phyloP scores from a whole-genome alignment of 1,140 invertebrate species.

The Aplysia californica region DNA sequence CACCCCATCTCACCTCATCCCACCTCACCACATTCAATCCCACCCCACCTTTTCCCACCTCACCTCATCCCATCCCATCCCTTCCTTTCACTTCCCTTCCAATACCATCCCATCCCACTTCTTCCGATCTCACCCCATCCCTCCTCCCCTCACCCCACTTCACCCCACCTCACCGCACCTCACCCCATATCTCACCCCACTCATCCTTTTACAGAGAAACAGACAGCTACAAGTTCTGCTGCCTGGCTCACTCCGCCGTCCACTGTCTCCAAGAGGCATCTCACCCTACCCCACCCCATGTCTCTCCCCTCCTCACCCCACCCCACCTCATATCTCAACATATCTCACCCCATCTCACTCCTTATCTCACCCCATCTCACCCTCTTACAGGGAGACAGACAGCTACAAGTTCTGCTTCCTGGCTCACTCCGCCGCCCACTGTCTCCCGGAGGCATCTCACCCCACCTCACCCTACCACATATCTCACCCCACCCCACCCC shows the following conservation, averaged over 20 bases:
- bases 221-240: slow-evolving; percentile 65
- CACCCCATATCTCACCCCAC: not conserved
- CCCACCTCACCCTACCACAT: too few species aligned
- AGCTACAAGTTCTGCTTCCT: slow-evolving; percentile 57
- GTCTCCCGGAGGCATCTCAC: slow-evolving; percentile 68
- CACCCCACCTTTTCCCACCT: not conserved
- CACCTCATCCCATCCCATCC: not conserved
- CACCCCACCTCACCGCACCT: not conserved
- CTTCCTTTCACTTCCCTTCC: not conserved
- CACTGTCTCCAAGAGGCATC: slow-evolving; percentile 68
- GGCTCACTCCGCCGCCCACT: slow-evolving; percentile 53
- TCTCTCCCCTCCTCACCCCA: too few species aligned
- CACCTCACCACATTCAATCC: not conserved
- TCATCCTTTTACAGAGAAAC: slow-evolving; percentile 55
- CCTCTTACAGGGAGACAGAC: slow-evolving; percentile 67
- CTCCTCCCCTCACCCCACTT: not conserved
- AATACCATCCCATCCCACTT: not conserved
- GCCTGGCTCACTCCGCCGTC: slow-evolving; percentile 40
- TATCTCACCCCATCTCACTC: too few species aligned
- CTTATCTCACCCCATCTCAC: too few species aligned
- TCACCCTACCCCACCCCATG: too few species aligned
- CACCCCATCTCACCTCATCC: not conserved
- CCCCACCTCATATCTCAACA: too few species aligned
- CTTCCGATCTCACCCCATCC: not conserved
- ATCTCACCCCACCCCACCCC: too few species aligned